These are phyloP conservation scores for Mesembrinibis cayennensis DNA, from an alignment of 2,113 vertebrate genomes.

Conservation along the genomic window DNA sequence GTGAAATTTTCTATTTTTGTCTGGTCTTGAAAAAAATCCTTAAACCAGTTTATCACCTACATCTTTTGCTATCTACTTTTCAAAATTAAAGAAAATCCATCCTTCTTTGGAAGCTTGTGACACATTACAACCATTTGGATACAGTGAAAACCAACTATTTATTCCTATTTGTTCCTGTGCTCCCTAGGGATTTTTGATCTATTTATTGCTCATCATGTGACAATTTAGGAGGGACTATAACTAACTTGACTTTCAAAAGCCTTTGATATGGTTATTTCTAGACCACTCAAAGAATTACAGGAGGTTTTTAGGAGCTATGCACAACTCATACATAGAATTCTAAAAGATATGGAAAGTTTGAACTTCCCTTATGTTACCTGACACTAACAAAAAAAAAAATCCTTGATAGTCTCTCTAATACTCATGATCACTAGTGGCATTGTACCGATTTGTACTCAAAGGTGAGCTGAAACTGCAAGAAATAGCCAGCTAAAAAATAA, in stretches of 20 bases:
- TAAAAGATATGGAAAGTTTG: background rate
- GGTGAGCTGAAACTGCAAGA: background rate
- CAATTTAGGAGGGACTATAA: slow-evolving; percentile 16
- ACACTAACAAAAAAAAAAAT: background rate
- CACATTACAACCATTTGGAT: background rate
- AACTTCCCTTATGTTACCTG: background rate
- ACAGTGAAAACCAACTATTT: background rate
- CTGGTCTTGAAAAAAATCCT: background rate
- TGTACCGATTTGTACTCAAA: background rate
- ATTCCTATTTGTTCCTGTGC: background rate
- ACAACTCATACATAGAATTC: background rate
- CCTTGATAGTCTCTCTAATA: background rate
- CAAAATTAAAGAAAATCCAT: background rate
- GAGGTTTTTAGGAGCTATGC: background rate
- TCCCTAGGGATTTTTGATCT: slow-evolving; percentile 18
- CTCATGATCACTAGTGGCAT: background rate
- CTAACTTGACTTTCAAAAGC: slow-evolving; percentile 52
- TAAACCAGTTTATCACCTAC: slow-evolving; percentile 21
- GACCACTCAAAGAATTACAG: background rate
- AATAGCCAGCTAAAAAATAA: background rate
- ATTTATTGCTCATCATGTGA: slow-evolving; percentile 46
- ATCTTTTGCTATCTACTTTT: background rate
- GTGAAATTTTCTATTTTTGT: slow-evolving; percentile 4
- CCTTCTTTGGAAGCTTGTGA: background rate
- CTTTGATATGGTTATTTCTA: slow-evolving; percentile 47